phyloP scores from a whole-genome alignment of 2,113 vertebrate genomes.

The Daboia siamensis region DNA sequence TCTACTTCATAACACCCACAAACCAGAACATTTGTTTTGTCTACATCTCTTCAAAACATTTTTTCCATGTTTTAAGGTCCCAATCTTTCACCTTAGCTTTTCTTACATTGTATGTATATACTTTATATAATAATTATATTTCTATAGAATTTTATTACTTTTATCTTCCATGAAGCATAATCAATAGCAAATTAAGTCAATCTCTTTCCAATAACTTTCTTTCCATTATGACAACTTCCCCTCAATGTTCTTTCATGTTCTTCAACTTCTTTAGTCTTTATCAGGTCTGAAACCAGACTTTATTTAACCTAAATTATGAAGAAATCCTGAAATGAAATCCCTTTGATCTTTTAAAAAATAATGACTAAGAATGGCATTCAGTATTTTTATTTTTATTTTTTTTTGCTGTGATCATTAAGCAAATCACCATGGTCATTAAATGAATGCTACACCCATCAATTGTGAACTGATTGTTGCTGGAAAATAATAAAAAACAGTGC shows the following conservation, averaged over 20 bases:
- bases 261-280: neutral
- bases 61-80: neutral
- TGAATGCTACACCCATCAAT: no score
- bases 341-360: neutral
- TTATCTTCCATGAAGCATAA: neutral
- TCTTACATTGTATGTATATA: neutral
- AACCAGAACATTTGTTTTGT: neutral
- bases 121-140: neutral
- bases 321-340: neutral
- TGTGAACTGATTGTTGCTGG: no score
- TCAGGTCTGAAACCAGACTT: neutral
- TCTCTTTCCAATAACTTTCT: neutral
- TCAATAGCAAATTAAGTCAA: neutral
- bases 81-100: neutral
- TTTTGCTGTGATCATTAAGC: no score
- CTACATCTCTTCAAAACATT: neutral
- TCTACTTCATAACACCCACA: neutral
- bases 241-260: neutral
- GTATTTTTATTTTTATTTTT: neutral
- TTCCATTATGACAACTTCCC: neutral
- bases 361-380: neutral
- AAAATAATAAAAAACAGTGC: no score
- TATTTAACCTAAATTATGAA: neutral
- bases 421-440: no score
- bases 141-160: neutral